Evolutionary conservation across 2,113 vertebrate species (phyloP).

Genomic region (Aegotheles bennettii): DNA sequence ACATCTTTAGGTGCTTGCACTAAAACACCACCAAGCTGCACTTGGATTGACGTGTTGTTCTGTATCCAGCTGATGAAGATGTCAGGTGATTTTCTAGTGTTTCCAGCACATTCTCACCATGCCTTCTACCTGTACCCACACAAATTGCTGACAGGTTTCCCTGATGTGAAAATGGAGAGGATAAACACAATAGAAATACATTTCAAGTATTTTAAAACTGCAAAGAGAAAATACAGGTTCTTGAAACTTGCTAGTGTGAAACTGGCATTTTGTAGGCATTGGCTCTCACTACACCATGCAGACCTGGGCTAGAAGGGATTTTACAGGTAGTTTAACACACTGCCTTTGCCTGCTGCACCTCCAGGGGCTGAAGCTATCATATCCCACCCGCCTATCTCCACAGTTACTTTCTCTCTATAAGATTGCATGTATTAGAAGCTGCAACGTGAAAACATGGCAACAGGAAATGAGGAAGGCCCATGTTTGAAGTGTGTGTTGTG

Average conservation of each 20-base stretch:
- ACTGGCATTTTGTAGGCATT: not conserved
- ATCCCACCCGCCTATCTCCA: not conserved
- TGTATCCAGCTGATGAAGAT: not conserved
- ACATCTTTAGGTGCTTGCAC: not conserved
- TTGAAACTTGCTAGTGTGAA: not conserved
- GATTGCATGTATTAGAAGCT: not conserved
- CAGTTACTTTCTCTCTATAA: not conserved
- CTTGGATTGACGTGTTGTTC: not conserved
- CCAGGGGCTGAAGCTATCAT: not conserved
- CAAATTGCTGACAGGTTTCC: not conserved
- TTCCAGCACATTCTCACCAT: not conserved
- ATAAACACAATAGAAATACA: not conserved
- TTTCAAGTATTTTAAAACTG: not conserved
- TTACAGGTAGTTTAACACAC: not conserved
- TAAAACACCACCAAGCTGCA: fast-evolving
- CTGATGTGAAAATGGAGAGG: not conserved
- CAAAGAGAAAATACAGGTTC: not conserved
- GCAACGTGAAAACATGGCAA: not conserved
- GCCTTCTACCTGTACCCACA: not conserved
- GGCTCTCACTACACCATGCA: not conserved
- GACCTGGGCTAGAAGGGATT: not conserved
- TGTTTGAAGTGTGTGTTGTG: not conserved
- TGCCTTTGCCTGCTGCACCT: not conserved
- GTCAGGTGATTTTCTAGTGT: not conserved
- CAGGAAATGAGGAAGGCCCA: not conserved